phyloP scores from a whole-genome alignment of 2,888 invertebrate species.

The Macropis europaea region DNA sequence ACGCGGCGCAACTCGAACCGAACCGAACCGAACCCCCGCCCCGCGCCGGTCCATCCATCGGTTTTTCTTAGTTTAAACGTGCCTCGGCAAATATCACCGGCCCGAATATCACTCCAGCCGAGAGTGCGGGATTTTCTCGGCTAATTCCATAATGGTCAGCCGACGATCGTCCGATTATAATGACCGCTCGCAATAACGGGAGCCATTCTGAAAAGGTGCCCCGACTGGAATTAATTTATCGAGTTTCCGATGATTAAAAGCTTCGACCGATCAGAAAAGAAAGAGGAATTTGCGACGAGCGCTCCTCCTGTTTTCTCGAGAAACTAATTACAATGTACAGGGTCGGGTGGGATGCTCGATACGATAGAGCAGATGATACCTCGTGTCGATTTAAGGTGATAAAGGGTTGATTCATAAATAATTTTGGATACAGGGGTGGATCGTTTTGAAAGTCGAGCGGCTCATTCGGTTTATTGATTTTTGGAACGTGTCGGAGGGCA shows the following conservation, averaged over 20 bases:
- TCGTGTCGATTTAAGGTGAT: no score
- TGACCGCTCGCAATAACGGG: constrained; percentile 15
- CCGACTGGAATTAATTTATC: constrained; percentile 34
- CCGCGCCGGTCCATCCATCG: constrained; percentile 19
- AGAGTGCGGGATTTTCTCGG: constrained; percentile 25
- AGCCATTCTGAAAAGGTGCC: constrained; percentile 20
- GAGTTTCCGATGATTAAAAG: constrained; percentile 8
- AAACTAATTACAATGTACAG: neutral
- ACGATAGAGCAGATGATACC: no score
- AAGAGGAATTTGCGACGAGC: neutral
- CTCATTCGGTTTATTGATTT: no score
- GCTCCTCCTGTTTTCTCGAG: neutral
- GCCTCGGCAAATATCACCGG: constrained; percentile 45
- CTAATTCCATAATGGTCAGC: constrained; percentile 45
- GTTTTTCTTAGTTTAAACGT: constrained; percentile 45
- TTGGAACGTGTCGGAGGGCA: no score
- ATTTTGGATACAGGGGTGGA: no score
- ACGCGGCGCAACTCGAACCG: neutral
- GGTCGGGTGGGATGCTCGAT: no score
- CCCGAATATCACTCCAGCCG: constrained; percentile 7
- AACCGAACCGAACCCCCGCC: neutral
- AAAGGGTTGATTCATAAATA: no score
- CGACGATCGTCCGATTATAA: constrained; percentile 19
- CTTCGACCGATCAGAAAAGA: neutral
- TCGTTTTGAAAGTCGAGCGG: no score